Evolutionary conservation across 2,797 vertebrate genomes (phyloP).

Genomic region (Esox masquinongy): DNA sequence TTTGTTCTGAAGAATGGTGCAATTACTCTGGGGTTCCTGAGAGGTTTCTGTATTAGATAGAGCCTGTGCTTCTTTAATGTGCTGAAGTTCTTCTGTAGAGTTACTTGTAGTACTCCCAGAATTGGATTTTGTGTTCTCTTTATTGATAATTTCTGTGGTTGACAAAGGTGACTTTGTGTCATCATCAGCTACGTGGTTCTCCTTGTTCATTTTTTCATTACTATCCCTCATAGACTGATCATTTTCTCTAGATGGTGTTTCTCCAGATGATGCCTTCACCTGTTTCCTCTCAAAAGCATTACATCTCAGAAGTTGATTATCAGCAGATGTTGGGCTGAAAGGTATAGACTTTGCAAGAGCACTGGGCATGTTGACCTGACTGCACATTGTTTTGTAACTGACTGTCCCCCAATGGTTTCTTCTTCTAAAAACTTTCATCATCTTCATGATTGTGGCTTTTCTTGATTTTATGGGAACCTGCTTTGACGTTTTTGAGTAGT

Average conservation of each 20-base stretch:
- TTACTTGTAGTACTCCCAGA: neutral
- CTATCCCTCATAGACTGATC: neutral
- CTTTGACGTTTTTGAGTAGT: neutral
- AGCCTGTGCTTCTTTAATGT: neutral
- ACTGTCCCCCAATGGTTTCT: neutral
- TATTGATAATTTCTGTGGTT: neutral
- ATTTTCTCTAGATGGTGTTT: neutral
- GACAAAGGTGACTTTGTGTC: neutral
- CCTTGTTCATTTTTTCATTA: neutral
- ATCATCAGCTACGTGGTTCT: neutral
- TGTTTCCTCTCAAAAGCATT: neutral
- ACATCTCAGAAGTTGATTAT: neutral
- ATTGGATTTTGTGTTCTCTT: neutral
- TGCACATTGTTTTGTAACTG: neutral
- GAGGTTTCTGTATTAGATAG: neutral
- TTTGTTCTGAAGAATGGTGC: slow-evolving; percentile 13
- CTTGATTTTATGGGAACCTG: neutral
- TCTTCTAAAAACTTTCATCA: slow-evolving; percentile 1
- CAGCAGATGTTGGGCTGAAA: neutral
- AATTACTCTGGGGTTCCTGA: slow-evolving; percentile 5
- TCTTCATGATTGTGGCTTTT: slow-evolving; percentile 3
- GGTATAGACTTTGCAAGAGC: neutral
- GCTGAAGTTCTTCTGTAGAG: neutral
- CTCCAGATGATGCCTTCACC: neutral
- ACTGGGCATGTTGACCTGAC: neutral